Evolutionary conservation across 2,888 invertebrate genomes (phyloP), one percentile per base, ranked within the genome.

Genomic region (Onchidella celtica): DNA sequence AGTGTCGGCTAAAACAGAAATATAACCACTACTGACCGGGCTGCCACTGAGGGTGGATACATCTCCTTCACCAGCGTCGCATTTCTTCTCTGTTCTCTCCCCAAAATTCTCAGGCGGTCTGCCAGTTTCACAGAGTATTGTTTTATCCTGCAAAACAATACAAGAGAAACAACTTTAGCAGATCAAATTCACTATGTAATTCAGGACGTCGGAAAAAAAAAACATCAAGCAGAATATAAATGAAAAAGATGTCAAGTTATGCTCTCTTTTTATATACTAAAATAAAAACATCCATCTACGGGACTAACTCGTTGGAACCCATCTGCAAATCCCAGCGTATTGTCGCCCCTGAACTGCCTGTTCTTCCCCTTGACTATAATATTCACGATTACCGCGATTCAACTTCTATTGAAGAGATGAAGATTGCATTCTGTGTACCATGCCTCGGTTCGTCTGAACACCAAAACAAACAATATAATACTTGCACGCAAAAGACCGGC

Each of bases 51-150:
- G 1, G 77, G 34, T 17, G 77, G 77, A 59, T 77, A 77, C 77
- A 77, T 77, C 77, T 77, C 77, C 38, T 68, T 77, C 21, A 77
- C 36, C 21, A 77, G 65, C 14, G 77, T 34, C 2, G 77, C 55
- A 24, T 77, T 68, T 27, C 77, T 29, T 34, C 59, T 68, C 29
- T 77, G 77, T 47, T 77, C 77, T 2, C 59, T 29, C 9, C 21
- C 47, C 27, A 77, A 57, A 9, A 68, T 32, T 27, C 36, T 77
- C 32, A 77, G 32, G 24, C 77, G 68, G 6, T 38, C 57, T n/a
- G 77, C 36, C 27, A 77, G 69, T n/a, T 57, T 68, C 4, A 24
- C 32, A 11, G 77, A 77, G 38, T 59, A 59, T 24, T 77, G 29
- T 24, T 77, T 77, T 34, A 77, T 59, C 4, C 77, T 77, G 55